phyloP scores from a whole-genome alignment of 2,113 vertebrate genomes.

The Gallinago paraguaiae region DNA sequence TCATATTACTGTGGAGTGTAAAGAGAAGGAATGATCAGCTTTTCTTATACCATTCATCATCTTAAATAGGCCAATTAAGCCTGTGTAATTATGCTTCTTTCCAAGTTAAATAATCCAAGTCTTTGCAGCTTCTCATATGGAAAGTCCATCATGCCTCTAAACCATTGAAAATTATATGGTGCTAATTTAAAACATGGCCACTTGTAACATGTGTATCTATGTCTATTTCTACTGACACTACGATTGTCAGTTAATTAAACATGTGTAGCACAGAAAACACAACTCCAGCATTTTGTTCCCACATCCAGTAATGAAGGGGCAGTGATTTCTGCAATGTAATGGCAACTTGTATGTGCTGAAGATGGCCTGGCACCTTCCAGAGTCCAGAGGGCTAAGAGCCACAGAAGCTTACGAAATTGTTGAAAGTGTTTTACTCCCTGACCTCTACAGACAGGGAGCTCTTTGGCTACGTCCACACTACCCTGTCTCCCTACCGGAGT shows the following conservation, averaged over 20 bases:
- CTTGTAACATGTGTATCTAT: not conserved
- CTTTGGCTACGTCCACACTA: not conserved
- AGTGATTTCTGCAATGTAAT: not conserved
- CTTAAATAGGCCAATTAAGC: slow-evolving; percentile 67
- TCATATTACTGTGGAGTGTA: slow-evolving; percentile 19
- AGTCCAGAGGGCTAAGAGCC: not conserved
- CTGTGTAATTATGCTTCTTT: slow-evolving; percentile 54
- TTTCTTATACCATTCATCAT: slow-evolving; percentile 63
- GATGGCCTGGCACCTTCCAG: not conserved
- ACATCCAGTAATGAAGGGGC: not conserved
- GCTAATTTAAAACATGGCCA: slow-evolving; percentile 52
- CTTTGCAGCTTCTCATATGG: slow-evolving; percentile 59
- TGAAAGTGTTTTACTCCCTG: not conserved
- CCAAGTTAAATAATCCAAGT: slow-evolving; percentile 67
- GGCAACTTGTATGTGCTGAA: not conserved
- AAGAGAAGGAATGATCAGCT: slow-evolving; percentile 54
- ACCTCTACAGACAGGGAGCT: not conserved
- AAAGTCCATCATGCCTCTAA: slow-evolving; percentile 51
- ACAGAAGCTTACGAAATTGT: rapidly evolving
- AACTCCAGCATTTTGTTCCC: not conserved
- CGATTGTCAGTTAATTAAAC: slow-evolving; percentile 8
- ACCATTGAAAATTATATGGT: slow-evolving; percentile 34
- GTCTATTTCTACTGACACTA: slow-evolving; percentile 1
- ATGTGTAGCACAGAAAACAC: not conserved
- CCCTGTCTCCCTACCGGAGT: rapidly evolving